Percentiles rank a stretch among this genome's conserved stretches.
phyloP scores from a whole-genome alignment of 2,888 invertebrate species.

The Drosophila fulvimacula region DNA sequence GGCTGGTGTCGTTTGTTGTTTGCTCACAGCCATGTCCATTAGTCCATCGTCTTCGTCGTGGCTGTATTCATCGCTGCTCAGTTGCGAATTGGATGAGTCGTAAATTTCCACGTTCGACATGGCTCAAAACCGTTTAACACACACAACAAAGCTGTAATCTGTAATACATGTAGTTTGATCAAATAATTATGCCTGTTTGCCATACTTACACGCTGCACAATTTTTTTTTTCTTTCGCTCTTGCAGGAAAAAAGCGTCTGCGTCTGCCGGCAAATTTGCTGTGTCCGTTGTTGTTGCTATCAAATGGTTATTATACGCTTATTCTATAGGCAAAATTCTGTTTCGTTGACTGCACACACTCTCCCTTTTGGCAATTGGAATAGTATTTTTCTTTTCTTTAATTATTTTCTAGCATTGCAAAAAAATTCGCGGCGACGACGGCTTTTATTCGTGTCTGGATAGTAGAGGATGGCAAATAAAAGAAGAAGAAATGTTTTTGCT shows the following conservation, averaged over 20 bases:
- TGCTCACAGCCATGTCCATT: slow-evolving; percentile 66
- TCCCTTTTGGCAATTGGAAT: slow-evolving; percentile 8
- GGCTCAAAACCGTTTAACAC: neutral
- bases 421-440: slow-evolving; percentile 39
- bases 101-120: slow-evolving; percentile 68
- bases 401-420: slow-evolving; percentile 46
- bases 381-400: slow-evolving; percentile 32
- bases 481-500: slow-evolving; percentile 34
- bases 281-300: slow-evolving; percentile 11
- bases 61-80: slow-evolving; percentile 70
- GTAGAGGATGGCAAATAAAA: slow-evolving; percentile 33
- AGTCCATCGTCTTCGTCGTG: slow-evolving; percentile 65
- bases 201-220: slow-evolving; percentile 42
- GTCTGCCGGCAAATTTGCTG: slow-evolving; percentile 55
- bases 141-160: slow-evolving; percentile 12
- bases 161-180: slow-evolving; percentile 2
- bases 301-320: neutral
- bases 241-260: slow-evolving; percentile 64
- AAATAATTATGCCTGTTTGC: slow-evolving; percentile 23
- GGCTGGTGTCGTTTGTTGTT: slow-evolving; percentile 27
- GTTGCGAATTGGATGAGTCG: slow-evolving; percentile 74
- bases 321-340: neutral
- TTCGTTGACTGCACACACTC: slow-evolving; percentile 2
- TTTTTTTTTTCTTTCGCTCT: slow-evolving; percentile 34
- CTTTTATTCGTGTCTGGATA: slow-evolving; percentile 35